Percentiles rank a stretch among this genome's conserved stretches.
These are phyloP conservation scores for Trachelus stipa DNA, from an alignment of 2,888 invertebrate genomes.

Conservation along the genomic window DNA sequence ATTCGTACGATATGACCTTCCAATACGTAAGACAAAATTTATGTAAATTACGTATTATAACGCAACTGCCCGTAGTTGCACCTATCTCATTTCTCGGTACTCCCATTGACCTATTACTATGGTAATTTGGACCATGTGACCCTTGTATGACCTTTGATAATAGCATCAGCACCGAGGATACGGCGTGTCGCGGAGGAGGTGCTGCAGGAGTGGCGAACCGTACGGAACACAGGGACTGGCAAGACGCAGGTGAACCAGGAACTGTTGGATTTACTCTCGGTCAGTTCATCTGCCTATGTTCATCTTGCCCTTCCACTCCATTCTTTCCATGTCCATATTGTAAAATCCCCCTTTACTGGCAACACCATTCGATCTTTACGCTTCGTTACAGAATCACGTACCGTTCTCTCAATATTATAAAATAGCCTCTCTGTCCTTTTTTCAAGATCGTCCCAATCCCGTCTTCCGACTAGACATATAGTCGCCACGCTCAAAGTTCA, in stretches of 20 bases:
- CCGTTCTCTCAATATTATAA: neutral
- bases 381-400: constrained; percentile 1
- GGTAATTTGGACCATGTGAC: constrained; percentile 54
- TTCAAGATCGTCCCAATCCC: neutral
- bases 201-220: constrained; percentile 53
- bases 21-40: neutral
- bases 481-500: neutral
- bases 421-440: neutral
- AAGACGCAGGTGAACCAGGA: constrained; percentile 60
- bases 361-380: constrained; percentile 8
- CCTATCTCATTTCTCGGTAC: constrained; percentile 4
- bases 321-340: neutral
- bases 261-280: constrained; percentile 30
- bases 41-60: constrained; percentile 11
- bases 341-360: neutral
- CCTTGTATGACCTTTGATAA: constrained; percentile 62
- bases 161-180: constrained; percentile 53
- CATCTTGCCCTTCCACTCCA: constrained; percentile 37
- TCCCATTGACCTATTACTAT: constrained; percentile 44
- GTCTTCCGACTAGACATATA: neutral
- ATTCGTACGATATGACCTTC: neutral
- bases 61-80: constrained; percentile 1
- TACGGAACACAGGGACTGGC: constrained; percentile 11
- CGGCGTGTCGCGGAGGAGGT: constrained; percentile 61
- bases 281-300: neutral